Conservation (phyloP, 2,888 invertebrate genomes). For the Chrysolina haemoptera region DNA sequence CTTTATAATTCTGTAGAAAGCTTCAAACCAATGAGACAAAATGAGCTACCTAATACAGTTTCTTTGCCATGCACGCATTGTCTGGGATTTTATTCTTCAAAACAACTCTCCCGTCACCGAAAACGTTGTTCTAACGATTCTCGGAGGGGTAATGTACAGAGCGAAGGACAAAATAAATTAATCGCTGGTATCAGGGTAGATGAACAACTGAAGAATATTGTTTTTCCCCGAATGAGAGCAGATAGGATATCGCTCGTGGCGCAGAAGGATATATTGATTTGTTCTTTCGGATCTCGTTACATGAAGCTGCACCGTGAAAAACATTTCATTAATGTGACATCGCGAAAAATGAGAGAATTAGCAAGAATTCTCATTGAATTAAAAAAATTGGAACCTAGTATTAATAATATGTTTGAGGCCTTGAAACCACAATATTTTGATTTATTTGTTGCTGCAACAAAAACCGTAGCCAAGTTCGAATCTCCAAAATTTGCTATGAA, state of each 20-base stretch:
- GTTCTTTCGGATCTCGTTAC: slow-evolving; percentile 41
- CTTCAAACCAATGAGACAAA: slow-evolving; percentile 42
- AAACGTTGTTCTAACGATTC: slow-evolving; percentile 42
- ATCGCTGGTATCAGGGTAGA: slow-evolving; percentile 30
- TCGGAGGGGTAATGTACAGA: slow-evolving; percentile 16
- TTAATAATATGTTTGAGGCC: slow-evolving; percentile 21
- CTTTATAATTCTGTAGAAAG: slow-evolving; percentile 30
- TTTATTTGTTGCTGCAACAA: slow-evolving; percentile 13
- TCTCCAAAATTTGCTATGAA: slow-evolving; percentile 28
- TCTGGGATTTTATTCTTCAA: slow-evolving; percentile 52
- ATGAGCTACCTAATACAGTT: neutral
- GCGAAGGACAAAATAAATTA: slow-evolving; percentile 36
- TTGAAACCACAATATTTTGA: slow-evolving; percentile 26
- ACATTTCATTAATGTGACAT: slow-evolving; percentile 40
- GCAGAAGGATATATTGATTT: slow-evolving; percentile 43
- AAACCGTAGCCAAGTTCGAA: slow-evolving; percentile 14
- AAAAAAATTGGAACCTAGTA: slow-evolving; percentile 6
- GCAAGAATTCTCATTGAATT: slow-evolving; percentile 9
- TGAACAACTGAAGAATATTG: slow-evolving; percentile 21
- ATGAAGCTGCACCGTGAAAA: slow-evolving; percentile 43
- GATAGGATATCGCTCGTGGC: slow-evolving; percentile 37
- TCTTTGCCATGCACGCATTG: slow-evolving; percentile 50
- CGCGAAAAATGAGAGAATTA: slow-evolving; percentile 23
- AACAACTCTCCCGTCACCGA: slow-evolving; percentile 51
- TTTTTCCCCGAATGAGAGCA: slow-evolving; percentile 32